phyloP scores from a whole-genome alignment of 2,113 vertebrate genomes.

The Entelurus aequoreus region DNA sequence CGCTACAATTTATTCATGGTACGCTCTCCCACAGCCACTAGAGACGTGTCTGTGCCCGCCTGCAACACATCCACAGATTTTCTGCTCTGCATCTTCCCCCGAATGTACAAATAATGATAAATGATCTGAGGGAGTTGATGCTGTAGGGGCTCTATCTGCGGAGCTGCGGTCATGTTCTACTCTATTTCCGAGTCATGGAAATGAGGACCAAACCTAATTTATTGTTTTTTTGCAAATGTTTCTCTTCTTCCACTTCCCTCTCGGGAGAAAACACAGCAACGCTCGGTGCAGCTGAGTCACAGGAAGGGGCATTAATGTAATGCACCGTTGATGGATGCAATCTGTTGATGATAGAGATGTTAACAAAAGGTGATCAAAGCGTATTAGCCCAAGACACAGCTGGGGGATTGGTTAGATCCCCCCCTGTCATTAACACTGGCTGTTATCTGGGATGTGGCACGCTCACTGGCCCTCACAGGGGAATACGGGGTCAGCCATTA shows the following conservation, averaged over 20 bases:
- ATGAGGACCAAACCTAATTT: conserved; percentile 40
- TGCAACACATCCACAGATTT: conserved; percentile 60
- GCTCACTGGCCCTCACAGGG: conserved; percentile 57
- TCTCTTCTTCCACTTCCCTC: conserved; percentile 25
- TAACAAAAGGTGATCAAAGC: conserved; percentile 74
- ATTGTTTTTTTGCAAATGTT: conserved; percentile 50
- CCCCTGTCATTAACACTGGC: conserved; percentile 68
- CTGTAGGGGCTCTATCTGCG: conserved; percentile 37
- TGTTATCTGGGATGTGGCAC: conserved; percentile 57
- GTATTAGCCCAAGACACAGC: conserved; percentile 74
- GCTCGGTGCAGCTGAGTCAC: conserved; percentile 51
- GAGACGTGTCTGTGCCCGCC: conserved; percentile 58
- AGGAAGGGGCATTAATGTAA: conserved; percentile 71
- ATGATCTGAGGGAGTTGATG: conserved; percentile 58
- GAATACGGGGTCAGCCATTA: conserved; percentile 72
- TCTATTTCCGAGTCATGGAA: conserved; percentile 17
- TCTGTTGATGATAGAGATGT: conserved; percentile 80
- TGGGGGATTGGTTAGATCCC: conserved; percentile 56
- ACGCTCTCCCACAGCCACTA: conserved; percentile 62
- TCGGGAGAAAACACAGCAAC: conserved; percentile 39
- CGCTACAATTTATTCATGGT: conserved; percentile 74
- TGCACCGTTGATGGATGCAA: conserved; percentile 73
- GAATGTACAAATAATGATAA: conserved; percentile 68
- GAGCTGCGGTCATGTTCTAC: conserved; percentile 39
- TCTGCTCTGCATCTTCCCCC: conserved; percentile 60